phyloP scores from a whole-genome alignment of 2,888 invertebrate species.

The Noctuana brunneofusca region DNA sequence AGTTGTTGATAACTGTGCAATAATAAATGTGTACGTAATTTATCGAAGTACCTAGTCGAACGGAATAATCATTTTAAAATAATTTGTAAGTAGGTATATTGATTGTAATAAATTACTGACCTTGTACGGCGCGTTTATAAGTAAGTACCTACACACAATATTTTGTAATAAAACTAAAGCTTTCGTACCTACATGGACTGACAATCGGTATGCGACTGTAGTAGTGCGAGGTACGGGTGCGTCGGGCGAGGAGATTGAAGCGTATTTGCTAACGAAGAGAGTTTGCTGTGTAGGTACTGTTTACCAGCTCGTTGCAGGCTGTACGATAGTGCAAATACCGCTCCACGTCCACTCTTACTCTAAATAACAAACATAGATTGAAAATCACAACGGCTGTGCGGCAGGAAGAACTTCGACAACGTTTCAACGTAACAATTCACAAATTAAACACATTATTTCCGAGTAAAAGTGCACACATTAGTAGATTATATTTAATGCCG shows the following conservation, averaged over 20 bases:
- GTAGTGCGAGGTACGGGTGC: conserved; percentile 19
- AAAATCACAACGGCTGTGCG: conserved; percentile 24
- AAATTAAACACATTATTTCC: background rate
- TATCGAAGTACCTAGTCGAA: background rate
- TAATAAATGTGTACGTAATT: conserved; percentile 18
- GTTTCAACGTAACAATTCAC: background rate
- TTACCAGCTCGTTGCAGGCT: conserved; percentile 58
- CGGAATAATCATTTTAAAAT: too few relatives aligned
- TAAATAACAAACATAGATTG: conserved; percentile 39
- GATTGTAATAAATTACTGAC: too few relatives aligned
- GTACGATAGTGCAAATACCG: conserved; percentile 48
- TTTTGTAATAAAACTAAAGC: background rate
- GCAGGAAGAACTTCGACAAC: background rate
- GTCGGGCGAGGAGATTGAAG: conserved; percentile 48
- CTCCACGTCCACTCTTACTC: conserved; percentile 40
- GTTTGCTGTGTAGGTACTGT: conserved; percentile 60
- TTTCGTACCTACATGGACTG: too few relatives aligned
- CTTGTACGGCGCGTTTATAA: too few relatives aligned
- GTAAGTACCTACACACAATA: too few relatives aligned
- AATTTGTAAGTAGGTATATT: too few relatives aligned
- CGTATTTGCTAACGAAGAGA: conserved; percentile 64
- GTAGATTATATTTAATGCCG: too few relatives aligned
- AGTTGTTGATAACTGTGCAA: conserved; percentile 6
- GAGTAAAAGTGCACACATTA: too few relatives aligned
- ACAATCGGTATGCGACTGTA: conserved; percentile 6